Base-by-base conservation (phyloP, 1,140 invertebrate genomes). In the Agrypnia vestita region DNA sequence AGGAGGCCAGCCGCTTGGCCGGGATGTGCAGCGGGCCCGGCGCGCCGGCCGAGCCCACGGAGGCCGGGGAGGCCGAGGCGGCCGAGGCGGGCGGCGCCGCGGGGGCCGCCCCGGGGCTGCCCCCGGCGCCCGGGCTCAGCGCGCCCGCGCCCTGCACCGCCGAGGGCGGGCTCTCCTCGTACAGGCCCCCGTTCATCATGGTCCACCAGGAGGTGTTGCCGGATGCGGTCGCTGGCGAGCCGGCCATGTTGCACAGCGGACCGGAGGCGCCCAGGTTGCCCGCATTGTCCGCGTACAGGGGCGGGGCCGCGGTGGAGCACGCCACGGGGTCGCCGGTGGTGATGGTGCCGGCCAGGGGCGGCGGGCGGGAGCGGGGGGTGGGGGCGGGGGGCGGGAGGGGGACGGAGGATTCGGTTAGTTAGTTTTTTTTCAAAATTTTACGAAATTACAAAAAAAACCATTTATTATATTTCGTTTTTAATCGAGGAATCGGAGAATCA, bases 21-120 rank as follows among this genome's bases (percentile, higher is more conserved):
- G 95, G 95, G 88, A 96, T 96, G 89, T 96, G 95, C 0, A 96
- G 89, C 4, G 95, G 94, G 12, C 93, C 92, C 53, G 91, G 88
- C 83, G 90, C 84, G 8, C 82, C 82, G 17, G 85, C 87, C 80
- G 90, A 91, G 78, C 91, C 91, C 73, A 93, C 93, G 13, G 93
- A 93, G 79, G 93, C 92, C 21, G 94, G 93, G 79, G 93, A 94
- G 67, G 93, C 93, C 82, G 93, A 93, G 81, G 92, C 92, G 46
- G 93, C 93, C 73, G 92, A 92, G 47, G 92, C 90, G 80, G 92
- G 91, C 82, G 89, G 91, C 84, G 88, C 85, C 72, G 90, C 89
- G 76, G 90, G 88, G 21, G 87, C 86, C 46, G 88, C 86, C 12
- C 87, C 85, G 15, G 90, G 89, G 79, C 89, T 90, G 21, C 55